Evolutionary conservation across 2,888 invertebrate genomes (phyloP).

Genomic region (Eupeodes latifasciatus): DNA sequence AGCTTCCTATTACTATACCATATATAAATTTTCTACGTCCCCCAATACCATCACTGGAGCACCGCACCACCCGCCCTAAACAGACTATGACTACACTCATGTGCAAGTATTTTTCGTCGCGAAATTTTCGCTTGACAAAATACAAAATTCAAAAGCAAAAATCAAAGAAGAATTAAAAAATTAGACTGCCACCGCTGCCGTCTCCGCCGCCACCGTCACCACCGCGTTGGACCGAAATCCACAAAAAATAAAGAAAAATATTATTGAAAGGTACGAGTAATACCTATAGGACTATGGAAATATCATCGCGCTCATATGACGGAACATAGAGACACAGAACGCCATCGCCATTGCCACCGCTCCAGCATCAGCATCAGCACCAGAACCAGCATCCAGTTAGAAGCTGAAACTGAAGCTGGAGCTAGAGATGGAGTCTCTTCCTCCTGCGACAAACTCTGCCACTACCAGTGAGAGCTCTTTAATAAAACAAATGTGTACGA

Average conservation of each 20-base stretch:
- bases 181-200: constrained; percentile 45
- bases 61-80: background rate
- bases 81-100: background rate
- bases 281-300: constrained; percentile 33
- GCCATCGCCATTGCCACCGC: background rate
- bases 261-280: constrained; percentile 11
- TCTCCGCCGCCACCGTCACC: background rate
- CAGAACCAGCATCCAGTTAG: background rate
- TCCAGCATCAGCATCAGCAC: background rate
- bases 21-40: constrained; percentile 11
- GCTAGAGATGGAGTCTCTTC: background rate
- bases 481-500: constrained; percentile 74
- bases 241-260: constrained; percentile 39
- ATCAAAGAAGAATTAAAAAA: constrained; percentile 76
- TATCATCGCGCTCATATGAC: constrained; percentile 57
- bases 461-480: constrained; percentile 62
- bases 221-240: constrained; percentile 48
- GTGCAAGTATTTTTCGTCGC: constrained; percentile 65
- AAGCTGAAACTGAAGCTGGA: constrained; percentile 3
- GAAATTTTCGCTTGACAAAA: constrained; percentile 75
- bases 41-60: background rate
- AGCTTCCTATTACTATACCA: constrained; percentile 57
- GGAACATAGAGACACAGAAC: constrained; percentile 18
- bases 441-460: constrained; percentile 27
- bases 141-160: constrained; percentile 74